A percentile compares a stretch with the other conserved stretches of the same genome.
phyloP scores from a whole-genome alignment of 2,888 invertebrate genomes.

The Agriopis aurantiaria region DNA sequence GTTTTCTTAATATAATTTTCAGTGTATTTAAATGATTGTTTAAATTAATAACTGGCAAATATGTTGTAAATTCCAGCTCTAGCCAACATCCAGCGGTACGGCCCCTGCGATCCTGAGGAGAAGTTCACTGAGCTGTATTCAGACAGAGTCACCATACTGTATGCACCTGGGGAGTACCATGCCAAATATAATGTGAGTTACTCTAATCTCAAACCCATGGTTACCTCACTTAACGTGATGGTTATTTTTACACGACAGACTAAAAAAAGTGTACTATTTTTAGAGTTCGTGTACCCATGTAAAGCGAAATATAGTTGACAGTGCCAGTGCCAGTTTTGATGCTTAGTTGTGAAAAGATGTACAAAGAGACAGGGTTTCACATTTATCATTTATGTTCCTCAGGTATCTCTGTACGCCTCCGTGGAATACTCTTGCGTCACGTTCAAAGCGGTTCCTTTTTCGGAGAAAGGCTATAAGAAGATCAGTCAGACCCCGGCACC shows the following conservation, averaged over 20 bases:
- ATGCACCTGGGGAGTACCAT: background rate
- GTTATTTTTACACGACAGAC: too few relatives aligned
- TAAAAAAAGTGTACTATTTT: too few relatives aligned
- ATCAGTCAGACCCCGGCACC: background rate
- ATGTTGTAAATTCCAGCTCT: conserved; percentile 43
- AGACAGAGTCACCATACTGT: conserved; percentile 45
- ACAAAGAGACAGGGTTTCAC: too few relatives aligned
- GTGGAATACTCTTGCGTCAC: conserved; percentile 62
- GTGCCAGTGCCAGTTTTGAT: too few relatives aligned
- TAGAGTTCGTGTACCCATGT: too few relatives aligned
- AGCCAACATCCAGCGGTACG: conserved; percentile 58
- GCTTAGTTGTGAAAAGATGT: too few relatives aligned
- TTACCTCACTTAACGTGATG: too few relatives aligned
- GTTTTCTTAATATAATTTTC: too few relatives aligned
- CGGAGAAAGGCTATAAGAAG: background rate
- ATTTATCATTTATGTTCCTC: conserved; percentile 19
- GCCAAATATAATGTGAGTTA: conserved; percentile 54
- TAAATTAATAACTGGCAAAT: too few relatives aligned
- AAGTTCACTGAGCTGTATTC: conserved; percentile 50
- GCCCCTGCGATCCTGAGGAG: conserved; percentile 62
- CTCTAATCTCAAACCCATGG: conserved; percentile 1
- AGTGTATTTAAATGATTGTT: too few relatives aligned
- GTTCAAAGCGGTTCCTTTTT: conserved; percentile 44
- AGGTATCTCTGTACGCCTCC: conserved; percentile 56
- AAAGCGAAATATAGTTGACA: too few relatives aligned